phyloP scores from a whole-genome alignment of 2,797 vertebrate genomes.

The Dermochelys coriacea region DNA sequence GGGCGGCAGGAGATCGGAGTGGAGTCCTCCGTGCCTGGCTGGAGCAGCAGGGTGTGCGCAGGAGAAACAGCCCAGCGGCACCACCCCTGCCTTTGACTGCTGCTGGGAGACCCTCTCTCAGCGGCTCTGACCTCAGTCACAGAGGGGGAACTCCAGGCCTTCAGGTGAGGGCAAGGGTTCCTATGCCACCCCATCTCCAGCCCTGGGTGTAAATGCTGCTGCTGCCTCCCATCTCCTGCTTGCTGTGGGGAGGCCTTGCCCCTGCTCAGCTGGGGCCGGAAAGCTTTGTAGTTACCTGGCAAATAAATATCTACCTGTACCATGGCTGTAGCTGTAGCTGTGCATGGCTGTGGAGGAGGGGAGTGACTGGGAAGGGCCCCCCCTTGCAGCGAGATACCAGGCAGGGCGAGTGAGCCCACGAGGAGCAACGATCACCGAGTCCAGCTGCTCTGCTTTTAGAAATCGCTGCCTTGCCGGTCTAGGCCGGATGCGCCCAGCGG shows the following conservation, averaged over 20 bases:
- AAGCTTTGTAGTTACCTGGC: neutral
- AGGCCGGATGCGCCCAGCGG: neutral
- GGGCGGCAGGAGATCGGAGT: neutral
- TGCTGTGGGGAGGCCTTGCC: constrained; percentile 58
- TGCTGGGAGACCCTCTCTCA: neutral
- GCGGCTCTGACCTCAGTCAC: constrained; percentile 11
- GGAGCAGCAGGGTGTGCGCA: neutral
- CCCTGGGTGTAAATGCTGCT: constrained; percentile 28
- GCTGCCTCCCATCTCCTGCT: constrained; percentile 59
- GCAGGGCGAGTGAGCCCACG: neutral
- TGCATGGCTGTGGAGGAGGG: neutral
- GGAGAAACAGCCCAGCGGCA: neutral
- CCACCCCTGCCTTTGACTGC: neutral
- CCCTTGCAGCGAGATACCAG: neutral
- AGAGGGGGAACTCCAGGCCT: neutral
- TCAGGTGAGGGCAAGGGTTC: neutral
- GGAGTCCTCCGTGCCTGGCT: no score
- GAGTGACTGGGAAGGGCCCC: neutral
- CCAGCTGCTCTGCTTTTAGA: neutral
- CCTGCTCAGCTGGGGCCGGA: no score
- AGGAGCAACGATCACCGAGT: neutral
- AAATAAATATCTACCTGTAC: neutral
- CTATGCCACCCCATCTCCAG: neutral
- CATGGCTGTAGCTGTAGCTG: neutral
- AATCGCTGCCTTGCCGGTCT: neutral